A percentile compares a stretch with the other conserved stretches of the same genome.
Evolutionary conservation across 1,140 invertebrate genomes (phyloP).

Genomic region (Drosophila tsacasi): DNA sequence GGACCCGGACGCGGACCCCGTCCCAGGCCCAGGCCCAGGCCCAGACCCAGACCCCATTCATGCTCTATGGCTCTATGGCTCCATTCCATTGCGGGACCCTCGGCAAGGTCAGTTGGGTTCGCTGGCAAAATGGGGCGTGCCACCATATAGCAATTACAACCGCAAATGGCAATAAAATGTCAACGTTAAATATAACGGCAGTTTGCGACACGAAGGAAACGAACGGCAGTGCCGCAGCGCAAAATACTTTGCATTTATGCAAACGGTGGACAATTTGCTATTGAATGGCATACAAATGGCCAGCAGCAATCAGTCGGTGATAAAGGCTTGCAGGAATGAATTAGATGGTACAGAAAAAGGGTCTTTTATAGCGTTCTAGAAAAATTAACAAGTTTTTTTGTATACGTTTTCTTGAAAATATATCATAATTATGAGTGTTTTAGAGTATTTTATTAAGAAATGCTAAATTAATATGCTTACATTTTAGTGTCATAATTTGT

Average conservation of each 20-base stretch:
- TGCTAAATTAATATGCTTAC: no score
- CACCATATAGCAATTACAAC: slow-evolving; percentile 74
- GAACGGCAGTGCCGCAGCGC: slow-evolving; percentile 4
- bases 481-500: no score
- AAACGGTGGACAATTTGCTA: slow-evolving; percentile 16
- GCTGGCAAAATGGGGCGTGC: slow-evolving; percentile 25
- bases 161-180: slow-evolving; percentile 79
- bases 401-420: no score
- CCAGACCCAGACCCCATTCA: background rate
- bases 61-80: background rate
- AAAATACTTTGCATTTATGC: slow-evolving; percentile 28
- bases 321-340: slow-evolving; percentile 5
- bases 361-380: no score
- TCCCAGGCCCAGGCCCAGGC: background rate
- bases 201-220: slow-evolving; percentile 38
- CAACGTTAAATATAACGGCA: slow-evolving; percentile 66
- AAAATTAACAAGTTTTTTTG: background rate
- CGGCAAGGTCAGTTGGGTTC: slow-evolving; percentile 17
- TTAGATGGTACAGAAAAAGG: background rate
- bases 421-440: no score
- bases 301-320: slow-evolving; percentile 5
- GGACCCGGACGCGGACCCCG: background rate
- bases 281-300: slow-evolving; percentile 14
- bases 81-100: background rate
- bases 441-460: background rate